These are phyloP conservation scores for Chiridota heheva DNA, from an alignment of 35 echinoderm and acorn worm genomes.

Conservation along the genomic window DNA sequence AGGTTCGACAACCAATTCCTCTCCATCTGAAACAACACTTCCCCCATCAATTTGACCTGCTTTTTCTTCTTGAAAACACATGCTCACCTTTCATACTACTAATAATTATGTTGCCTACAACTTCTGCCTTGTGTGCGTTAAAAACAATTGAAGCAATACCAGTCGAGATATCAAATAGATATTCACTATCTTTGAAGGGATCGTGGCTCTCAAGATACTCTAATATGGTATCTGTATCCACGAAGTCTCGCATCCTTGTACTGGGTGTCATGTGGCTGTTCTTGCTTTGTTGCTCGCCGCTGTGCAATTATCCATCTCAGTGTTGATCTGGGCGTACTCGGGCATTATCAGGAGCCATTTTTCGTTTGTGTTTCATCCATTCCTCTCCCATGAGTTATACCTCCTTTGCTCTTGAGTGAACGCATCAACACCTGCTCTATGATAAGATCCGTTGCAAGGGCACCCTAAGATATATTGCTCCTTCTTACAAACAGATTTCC, in stretches of 20 bases:
- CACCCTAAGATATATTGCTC: conserved; percentile 15
- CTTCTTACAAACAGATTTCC: background rate
- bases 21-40: conserved; percentile 1
- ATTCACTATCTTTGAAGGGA: conserved; percentile 8
- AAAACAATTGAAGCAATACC: background rate
- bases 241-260: background rate
- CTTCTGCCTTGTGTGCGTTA: conserved; percentile 13
- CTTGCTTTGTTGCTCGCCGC: background rate
- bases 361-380: background rate
- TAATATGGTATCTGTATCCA: conserved; percentile 11
- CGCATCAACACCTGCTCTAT: conserved; percentile 47
- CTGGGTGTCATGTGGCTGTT: background rate
- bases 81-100: background rate
- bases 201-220: conserved; percentile 14
- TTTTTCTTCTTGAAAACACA: conserved; percentile 10
- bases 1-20: conserved; percentile 1
- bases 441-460: conserved; percentile 14
- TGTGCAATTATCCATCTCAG: conserved; percentile 1
- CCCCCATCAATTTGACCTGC: conserved; percentile 13
- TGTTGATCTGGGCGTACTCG: background rate
- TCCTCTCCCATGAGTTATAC: conserved; percentile 28
- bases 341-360: conserved; percentile 19
- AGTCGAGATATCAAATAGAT: conserved; percentile 22
- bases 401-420: conserved; percentile 18
- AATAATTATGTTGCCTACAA: background rate